phyloP scores from a whole-genome alignment of 2,113 vertebrate genomes.

The Dinomys branickii region DNA sequence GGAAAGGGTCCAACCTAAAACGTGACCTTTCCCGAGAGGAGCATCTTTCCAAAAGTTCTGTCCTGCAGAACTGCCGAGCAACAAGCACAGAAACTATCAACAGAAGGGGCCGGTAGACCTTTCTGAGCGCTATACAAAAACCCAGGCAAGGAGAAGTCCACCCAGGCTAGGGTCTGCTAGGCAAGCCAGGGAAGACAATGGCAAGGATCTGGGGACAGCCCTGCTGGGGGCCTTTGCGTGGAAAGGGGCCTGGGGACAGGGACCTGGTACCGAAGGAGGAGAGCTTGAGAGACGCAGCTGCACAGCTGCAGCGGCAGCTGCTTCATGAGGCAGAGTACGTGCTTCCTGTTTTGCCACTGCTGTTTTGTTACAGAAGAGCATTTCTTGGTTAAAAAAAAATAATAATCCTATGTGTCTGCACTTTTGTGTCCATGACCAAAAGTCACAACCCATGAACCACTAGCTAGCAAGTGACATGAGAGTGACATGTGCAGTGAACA shows the following conservation, averaged over 20 bases:
- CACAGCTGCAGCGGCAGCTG: neutral
- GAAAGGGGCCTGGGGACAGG: neutral
- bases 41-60: neutral
- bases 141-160: neutral
- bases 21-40: neutral
- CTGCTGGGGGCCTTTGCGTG: neutral
- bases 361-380: neutral
- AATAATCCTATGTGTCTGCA: neutral
- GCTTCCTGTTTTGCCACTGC: neutral
- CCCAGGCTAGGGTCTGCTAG: neutral
- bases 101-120: too few relatives aligned
- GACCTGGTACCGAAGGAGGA: neutral
- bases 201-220: neutral
- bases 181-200: neutral
- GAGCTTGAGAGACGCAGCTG: neutral
- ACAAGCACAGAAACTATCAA: neutral
- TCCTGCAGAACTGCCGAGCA: neutral
- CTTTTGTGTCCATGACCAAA: neutral
- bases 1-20: neutral
- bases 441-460: neutral
- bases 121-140: neutral
- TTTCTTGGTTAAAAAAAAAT: neutral
- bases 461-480: neutral
- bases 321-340: neutral
- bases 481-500: fast-evolving